Percentiles rank a stretch among this genome's conserved stretches.
These are phyloP conservation scores for Molossus molossus DNA, from an alignment of 2,797 vertebrate species.

Conservation along the genomic window DNA sequence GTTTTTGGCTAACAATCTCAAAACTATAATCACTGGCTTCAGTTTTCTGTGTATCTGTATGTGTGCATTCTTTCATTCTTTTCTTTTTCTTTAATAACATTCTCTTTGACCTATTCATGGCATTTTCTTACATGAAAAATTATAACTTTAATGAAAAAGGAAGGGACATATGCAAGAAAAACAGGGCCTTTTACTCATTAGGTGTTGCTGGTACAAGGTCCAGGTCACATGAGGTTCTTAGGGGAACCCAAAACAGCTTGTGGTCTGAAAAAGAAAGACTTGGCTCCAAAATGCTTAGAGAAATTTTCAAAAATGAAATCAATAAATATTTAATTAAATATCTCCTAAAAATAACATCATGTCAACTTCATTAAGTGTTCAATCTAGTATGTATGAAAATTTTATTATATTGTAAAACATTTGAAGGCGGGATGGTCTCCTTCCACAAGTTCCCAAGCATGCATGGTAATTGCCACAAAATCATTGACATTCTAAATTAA, in stretches of 20 bases:
- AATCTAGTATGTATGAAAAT: constrained; percentile 72
- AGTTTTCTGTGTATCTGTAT: neutral
- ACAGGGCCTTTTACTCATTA: neutral
- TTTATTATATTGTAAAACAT: constrained; percentile 72
- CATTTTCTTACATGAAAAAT: constrained; percentile 67
- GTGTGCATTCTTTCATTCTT: neutral
- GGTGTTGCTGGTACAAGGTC: neutral
- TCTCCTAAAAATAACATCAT: constrained; percentile 67
- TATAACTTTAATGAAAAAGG: constrained; percentile 45
- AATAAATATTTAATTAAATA: constrained; percentile 71
- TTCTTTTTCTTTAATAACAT: neutral
- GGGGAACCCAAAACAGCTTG: constrained; percentile 41
- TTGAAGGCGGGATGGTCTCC: constrained; percentile 64
- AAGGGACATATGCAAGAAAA: constrained; percentile 32
- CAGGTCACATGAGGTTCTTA: constrained; percentile 26
- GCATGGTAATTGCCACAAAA: constrained; percentile 51
- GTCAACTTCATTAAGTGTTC: constrained; percentile 70
- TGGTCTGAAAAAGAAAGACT: constrained; percentile 27
- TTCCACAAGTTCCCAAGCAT: constrained; percentile 57
- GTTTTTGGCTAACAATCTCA: neutral
- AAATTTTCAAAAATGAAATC: constrained; percentile 69
- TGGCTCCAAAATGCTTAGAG: constrained; percentile 63
- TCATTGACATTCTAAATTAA: constrained; percentile 70
- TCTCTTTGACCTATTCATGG: constrained; percentile 54
- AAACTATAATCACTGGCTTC: constrained; percentile 2